Conservation (phyloP, 2,113 vertebrate genomes). For the Trematomus loennbergii region DNA sequence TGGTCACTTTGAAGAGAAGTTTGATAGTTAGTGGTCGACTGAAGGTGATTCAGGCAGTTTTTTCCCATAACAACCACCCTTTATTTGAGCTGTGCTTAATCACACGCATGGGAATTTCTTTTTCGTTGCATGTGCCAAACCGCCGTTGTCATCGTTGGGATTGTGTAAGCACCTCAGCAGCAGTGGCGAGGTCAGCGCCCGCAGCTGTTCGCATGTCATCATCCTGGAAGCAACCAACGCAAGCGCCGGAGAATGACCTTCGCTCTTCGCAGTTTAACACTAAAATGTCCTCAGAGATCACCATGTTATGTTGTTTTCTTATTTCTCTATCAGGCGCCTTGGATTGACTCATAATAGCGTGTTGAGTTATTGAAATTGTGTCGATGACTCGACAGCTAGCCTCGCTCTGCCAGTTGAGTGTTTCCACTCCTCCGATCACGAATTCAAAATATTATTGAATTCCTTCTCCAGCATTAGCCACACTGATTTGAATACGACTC, state of each 20-base stretch:
- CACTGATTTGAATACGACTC: background rate
- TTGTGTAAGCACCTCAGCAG: constrained; percentile 51
- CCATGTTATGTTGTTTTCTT: background rate
- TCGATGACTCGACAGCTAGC: constrained; percentile 2
- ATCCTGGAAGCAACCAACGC: constrained; percentile 53
- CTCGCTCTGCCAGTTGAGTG: constrained; percentile 34
- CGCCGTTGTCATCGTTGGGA: constrained; percentile 30
- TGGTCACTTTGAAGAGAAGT: constrained; percentile 37
- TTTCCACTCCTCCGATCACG: constrained; percentile 26
- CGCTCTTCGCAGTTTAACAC: constrained; percentile 34
- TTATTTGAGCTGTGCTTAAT: constrained; percentile 13
- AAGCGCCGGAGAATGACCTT: constrained; percentile 30
- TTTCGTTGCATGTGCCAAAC: constrained; percentile 59
- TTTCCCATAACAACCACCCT: constrained; percentile 23
- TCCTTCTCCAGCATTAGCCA: constrained; percentile 30
- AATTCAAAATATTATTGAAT: constrained; percentile 44
- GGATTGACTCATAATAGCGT: background rate
- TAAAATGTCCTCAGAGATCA: constrained; percentile 7
- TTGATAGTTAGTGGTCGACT: constrained; percentile 35
- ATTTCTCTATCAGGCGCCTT: background rate
- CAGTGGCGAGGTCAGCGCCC: constrained; percentile 56
- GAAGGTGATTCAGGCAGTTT: constrained; percentile 29
- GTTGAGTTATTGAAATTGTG: constrained; percentile 18
- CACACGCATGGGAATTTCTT: constrained; percentile 4
- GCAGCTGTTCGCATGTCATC: constrained; percentile 71